Conservation (phyloP, 2,797 vertebrate species). For the Poecilia wingei region DNA sequence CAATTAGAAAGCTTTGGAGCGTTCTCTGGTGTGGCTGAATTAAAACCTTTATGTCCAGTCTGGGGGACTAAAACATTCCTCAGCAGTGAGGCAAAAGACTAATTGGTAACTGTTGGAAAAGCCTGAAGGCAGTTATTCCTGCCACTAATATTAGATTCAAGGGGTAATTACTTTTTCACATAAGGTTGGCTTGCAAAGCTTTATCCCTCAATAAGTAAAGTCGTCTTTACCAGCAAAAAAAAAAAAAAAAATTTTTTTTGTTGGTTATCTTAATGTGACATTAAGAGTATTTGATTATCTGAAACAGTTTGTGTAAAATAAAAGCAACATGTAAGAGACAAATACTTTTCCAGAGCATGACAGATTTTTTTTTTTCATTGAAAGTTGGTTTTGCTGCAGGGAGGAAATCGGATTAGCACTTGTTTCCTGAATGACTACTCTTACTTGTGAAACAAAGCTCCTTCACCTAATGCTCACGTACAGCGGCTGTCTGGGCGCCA, state of each 20-base stretch:
- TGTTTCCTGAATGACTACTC: slow-evolving; percentile 18
- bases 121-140: neutral
- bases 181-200: neutral
- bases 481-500: slow-evolving; percentile 27
- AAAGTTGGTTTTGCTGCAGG: slow-evolving; percentile 1
- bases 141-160: neutral
- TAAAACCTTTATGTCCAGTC: neutral
- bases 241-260: neutral
- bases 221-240: neutral
- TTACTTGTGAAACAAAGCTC: slow-evolving; percentile 15
- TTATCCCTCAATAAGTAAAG: neutral
- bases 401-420: slow-evolving; percentile 42
- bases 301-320: neutral
- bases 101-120: neutral
- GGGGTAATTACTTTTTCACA: neutral
- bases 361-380: slow-evolving; percentile 3
- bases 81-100: neutral
- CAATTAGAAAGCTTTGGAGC: neutral
- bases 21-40: neutral
- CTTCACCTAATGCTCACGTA: neutral
- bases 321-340: neutral
- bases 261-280: neutral
- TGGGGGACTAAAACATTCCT: neutral
- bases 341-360: neutral
- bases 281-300: neutral